Conservation (phyloP, 2,797 vertebrate genomes). For the Peromyscus melanophrys region DNA sequence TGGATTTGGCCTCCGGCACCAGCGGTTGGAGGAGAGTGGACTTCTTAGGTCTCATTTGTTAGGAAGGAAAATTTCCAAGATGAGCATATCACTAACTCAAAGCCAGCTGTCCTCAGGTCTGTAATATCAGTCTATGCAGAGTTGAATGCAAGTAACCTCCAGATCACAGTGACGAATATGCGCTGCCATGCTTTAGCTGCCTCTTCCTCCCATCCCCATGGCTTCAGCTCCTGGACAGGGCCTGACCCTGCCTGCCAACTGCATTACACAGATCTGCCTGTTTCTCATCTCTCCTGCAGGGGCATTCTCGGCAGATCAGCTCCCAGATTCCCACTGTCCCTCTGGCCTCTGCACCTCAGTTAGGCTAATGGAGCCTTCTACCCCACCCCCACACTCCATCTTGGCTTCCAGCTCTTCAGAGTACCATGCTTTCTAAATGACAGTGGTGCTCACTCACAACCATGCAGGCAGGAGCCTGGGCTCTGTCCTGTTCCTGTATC, state of each 20-base stretch:
- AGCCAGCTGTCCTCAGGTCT: conserved; percentile 4
- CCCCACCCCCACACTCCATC: conserved; percentile 1
- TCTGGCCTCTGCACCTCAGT: conserved; percentile 77
- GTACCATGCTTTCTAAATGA: conserved; percentile 71
- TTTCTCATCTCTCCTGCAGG: conserved; percentile 86
- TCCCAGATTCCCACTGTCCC: conserved; percentile 86
- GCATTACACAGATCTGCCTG: conserved; percentile 89
- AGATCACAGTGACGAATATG: conserved; percentile 65
- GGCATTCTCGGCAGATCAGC: conserved; percentile 82
- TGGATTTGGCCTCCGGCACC: conserved; percentile 2
- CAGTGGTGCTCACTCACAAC: conserved; percentile 68
- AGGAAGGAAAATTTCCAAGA: conserved; percentile 78
- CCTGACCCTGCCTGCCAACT: conserved; percentile 87
- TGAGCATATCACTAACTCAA: conserved; percentile 69
- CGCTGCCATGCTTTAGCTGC: conserved; percentile 73
- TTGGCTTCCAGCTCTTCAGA: conserved; percentile 49
- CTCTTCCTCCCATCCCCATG: conserved; percentile 81
- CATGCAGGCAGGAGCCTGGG: conserved; percentile 49
- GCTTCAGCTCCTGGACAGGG: conserved; percentile 84
- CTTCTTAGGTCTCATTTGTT: conserved; percentile 57
- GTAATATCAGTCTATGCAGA: conserved; percentile 29
- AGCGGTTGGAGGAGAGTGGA: neutral
- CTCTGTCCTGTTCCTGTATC: conserved; percentile 68
- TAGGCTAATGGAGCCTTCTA: conserved; percentile 75
- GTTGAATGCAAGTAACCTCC: conserved; percentile 77